phyloP scores from a whole-genome alignment of 2,888 invertebrate genomes.

The Lasioglossum vierecki region DNA sequence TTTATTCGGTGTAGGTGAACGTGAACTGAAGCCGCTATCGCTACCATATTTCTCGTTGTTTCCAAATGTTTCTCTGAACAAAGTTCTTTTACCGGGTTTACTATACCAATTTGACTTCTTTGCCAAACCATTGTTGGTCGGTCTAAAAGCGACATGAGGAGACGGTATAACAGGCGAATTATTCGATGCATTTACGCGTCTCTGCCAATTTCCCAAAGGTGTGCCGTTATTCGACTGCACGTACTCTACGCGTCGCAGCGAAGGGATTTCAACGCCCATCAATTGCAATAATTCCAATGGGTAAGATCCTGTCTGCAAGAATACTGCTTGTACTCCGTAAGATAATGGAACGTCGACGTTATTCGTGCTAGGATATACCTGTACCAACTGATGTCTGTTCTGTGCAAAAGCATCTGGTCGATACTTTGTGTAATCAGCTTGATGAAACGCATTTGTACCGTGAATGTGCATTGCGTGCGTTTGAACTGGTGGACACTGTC shows the following conservation, averaged over 20 bases:
- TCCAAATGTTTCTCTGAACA: constrained; percentile 70
- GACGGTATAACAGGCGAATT: constrained; percentile 69
- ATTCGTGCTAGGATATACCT: constrained; percentile 72
- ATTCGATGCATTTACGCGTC: constrained; percentile 70
- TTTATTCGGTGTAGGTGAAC: constrained; percentile 82
- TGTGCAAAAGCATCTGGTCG: constrained; percentile 72
- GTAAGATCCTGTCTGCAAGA: constrained; percentile 75
- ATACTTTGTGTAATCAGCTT: constrained; percentile 74
- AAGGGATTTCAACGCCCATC: constrained; percentile 77
- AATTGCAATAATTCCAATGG: constrained; percentile 77
- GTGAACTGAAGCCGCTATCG: constrained; percentile 81
- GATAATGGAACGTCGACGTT: not conserved
- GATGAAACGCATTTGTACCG: constrained; percentile 73
- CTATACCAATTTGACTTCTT: constrained; percentile 77
- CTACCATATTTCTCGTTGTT: constrained; percentile 76
- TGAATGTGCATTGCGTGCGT: constrained; percentile 73
- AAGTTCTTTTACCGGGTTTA: constrained; percentile 70
- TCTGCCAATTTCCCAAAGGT: constrained; percentile 74
- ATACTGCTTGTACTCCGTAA: constrained; percentile 43
- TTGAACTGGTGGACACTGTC: constrained; percentile 75
- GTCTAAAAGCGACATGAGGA: constrained; percentile 71
- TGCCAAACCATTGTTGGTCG: constrained; percentile 68
- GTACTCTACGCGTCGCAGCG: constrained; percentile 74
- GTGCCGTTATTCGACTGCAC: constrained; percentile 70
- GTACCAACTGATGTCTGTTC: constrained; percentile 76